A percentile compares a stretch with the other conserved stretches of the same genome.
These are phyloP conservation scores for Drosophila mimetica DNA, from an alignment of 2,888 invertebrate species.

Conservation along the genomic window DNA sequence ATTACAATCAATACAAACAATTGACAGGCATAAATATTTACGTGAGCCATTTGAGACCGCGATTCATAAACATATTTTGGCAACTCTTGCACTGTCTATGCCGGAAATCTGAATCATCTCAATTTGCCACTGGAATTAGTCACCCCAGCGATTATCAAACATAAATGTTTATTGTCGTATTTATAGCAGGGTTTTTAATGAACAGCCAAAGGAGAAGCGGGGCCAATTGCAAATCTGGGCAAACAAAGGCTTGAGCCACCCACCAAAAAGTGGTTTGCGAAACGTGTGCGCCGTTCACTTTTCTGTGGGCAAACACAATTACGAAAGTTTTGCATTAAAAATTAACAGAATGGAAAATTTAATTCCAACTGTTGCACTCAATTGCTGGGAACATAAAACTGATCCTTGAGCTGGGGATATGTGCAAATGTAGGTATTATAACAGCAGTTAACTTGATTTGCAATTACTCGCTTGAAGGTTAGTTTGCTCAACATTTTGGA, in stretches of 20 bases:
- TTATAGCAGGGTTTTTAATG: slow-evolving; percentile 8
- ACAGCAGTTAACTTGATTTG: slow-evolving; percentile 14
- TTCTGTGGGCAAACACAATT: slow-evolving; percentile 52
- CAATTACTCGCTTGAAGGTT: slow-evolving; percentile 36
- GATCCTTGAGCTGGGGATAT: slow-evolving; percentile 34
- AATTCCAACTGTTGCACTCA: slow-evolving; percentile 36
- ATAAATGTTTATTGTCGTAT: slow-evolving; percentile 9
- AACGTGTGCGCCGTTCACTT: slow-evolving; percentile 64
- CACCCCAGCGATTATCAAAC: slow-evolving; percentile 8
- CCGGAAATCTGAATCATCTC: slow-evolving; percentile 26
- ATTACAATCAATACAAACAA: neutral
- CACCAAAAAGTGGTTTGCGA: slow-evolving; percentile 41
- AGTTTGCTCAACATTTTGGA: slow-evolving; percentile 26
- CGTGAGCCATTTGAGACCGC: neutral
- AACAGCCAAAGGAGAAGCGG: slow-evolving; percentile 23
- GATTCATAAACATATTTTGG: slow-evolving; percentile 3
- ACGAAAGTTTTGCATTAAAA: slow-evolving; percentile 64
- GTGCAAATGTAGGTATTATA: neutral
- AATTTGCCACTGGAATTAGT: slow-evolving; percentile 10
- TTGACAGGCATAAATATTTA: neutral
- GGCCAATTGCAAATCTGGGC: slow-evolving; percentile 35
- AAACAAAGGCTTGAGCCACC: slow-evolving; percentile 43
- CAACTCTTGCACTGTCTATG: slow-evolving; percentile 2
- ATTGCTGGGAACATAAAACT: slow-evolving; percentile 10
- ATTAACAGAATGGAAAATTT: slow-evolving; percentile 73